Percentiles rank a stretch among this genome's conserved stretches.
These are phyloP conservation scores for Cebus imitator DNA, from an alignment of 2,113 vertebrate genomes.

Conservation along the genomic window DNA sequence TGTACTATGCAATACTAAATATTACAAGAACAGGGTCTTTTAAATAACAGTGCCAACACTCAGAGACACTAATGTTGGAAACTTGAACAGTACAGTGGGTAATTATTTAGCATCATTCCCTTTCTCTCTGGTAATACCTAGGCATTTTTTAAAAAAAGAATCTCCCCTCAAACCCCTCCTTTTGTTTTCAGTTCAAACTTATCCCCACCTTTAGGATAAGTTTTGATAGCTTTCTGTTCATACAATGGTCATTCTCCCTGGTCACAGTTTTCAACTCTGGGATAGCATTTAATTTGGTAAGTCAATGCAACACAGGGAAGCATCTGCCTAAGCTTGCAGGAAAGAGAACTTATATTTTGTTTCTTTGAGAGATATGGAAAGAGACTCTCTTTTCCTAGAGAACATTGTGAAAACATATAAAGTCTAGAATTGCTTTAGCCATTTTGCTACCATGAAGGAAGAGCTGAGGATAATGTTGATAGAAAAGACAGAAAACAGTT, in stretches of 20 bases:
- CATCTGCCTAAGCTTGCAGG: background rate
- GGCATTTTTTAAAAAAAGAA: background rate
- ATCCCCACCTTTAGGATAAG: background rate
- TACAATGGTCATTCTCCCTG: background rate
- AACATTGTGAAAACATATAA: background rate
- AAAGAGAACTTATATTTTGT: background rate
- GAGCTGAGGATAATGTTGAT: background rate
- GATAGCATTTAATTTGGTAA: background rate
- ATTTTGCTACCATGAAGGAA: background rate
- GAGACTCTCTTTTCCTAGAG: background rate
- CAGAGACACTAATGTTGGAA: background rate
- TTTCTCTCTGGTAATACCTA: background rate
- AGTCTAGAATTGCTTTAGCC: background rate
- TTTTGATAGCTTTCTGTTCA: background rate
- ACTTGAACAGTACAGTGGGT: background rate
- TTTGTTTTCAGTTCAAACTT: background rate
- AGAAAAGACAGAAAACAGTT: background rate
- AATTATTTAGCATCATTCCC: background rate
- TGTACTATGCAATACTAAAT: background rate
- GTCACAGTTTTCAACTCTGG: background rate
- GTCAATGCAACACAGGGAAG: background rate
- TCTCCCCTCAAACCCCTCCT: background rate
- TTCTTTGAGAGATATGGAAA: background rate
- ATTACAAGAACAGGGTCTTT: background rate
- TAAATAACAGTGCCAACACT: background rate